phyloP scores from a whole-genome alignment of 2,888 invertebrate species.

The Sepiola atlantica region DNA sequence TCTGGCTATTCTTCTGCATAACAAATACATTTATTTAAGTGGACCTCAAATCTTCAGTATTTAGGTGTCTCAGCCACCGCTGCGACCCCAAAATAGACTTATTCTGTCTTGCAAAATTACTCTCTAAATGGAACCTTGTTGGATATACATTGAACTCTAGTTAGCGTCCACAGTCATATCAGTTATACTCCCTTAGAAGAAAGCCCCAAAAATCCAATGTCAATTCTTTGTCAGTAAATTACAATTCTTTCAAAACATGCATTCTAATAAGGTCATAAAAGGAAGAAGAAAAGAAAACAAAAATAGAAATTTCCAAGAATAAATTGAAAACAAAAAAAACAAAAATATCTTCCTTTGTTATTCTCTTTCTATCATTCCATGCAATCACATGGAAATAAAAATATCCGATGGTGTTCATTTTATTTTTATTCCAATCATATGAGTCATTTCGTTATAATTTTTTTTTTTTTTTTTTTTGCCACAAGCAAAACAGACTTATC shows the following conservation, averaged over 20 bases:
- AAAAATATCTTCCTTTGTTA: not conserved
- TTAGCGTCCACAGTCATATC: no score
- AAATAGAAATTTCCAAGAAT: not conserved
- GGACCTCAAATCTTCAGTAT: no score
- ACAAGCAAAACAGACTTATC: constrained; percentile 23
- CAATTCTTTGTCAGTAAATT: not conserved
- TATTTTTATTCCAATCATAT: not conserved
- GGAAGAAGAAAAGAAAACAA: not conserved
- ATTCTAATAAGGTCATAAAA: not conserved
- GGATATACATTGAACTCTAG: no score
- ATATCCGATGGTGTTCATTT: not conserved
- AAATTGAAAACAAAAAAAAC: not conserved
- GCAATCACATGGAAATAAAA: not conserved
- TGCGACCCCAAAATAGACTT: no score
- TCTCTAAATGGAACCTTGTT: no score
- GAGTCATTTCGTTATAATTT: not conserved
- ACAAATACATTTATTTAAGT: no score
- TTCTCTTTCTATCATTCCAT: not conserved
- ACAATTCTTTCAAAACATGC: not conserved
- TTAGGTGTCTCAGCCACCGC: no score
- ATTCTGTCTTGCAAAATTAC: no score
- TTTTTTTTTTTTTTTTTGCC: not conserved
- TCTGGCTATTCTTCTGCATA: no score
- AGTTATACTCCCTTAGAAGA: not conserved
- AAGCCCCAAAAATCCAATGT: not conserved